Base-by-base conservation (phyloP, 92 coral and sea anemone species). In the Paragorgia papillata region DNA sequence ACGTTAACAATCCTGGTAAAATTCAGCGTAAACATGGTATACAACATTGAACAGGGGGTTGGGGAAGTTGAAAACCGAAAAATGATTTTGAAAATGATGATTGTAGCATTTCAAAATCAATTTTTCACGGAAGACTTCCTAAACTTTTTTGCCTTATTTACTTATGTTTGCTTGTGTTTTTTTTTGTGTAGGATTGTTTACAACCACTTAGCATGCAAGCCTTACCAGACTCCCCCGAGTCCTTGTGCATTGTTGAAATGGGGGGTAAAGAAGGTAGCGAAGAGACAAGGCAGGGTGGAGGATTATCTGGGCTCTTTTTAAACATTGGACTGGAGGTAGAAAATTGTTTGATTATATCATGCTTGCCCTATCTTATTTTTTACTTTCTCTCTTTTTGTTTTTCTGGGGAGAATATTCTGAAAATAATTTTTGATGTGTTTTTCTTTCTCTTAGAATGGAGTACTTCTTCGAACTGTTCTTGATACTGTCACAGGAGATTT, bases 141-240 rank as follows among this genome's bases (percentile, higher is more conserved):
- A n/a, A n/a, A n/a, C n/a, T n/a, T n/a, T n/a, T n/a, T n/a, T n/a
- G 15, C 53, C 53, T 15, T 2, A 46, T 46, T 46, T 2, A 15
- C 15, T 46, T 46, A n/a, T 46, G 53, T 7, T 46, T 18, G 4
- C 9, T 17, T 27, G 9, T 68, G 13, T n/a, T 27, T 46, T 18
- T 37, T 15, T 18, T 17, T 13, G 12, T 43, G 24, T 87, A 94
- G 94, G 98, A 94, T 74, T 94, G 98, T 51, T 84, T 94, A 1
- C 97, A 94, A 28, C 98, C 98, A 17, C 90, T 94, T 22, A 94
- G 98, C 63, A 94, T 94, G 98, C 98, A 94, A 73, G 98, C 98
- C 2, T 76, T 94, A 9, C 98, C 98, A 21, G 98, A 92, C 35
- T 78, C 84, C 13, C 92, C 98, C 0, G 97, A 91, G 83, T 85